A percentile compares a stretch with the other conserved stretches of the same genome.
Conservation (phyloP, 2,888 invertebrate genomes). For the Drosophila seclusa region DNA sequence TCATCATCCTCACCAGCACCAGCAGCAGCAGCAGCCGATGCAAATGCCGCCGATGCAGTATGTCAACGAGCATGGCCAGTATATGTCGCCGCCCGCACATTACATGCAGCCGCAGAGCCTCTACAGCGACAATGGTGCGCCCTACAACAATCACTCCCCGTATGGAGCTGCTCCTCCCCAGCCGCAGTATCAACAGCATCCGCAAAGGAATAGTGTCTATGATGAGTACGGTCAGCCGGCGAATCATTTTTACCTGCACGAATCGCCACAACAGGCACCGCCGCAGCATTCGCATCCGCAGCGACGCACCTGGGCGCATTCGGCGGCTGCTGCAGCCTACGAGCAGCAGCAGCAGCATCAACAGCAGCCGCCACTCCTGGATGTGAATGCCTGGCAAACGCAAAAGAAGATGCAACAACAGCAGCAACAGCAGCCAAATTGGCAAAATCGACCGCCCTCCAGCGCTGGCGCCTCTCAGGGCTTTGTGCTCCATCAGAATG, state of each 20-base stretch:
- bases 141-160: constrained; percentile 77
- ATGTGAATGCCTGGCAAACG: constrained; percentile 84
- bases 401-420: constrained; percentile 76
- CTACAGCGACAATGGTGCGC: constrained; percentile 85
- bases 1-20: constrained; percentile 65
- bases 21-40: constrained; percentile 60
- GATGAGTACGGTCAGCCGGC: constrained; percentile 85
- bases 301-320: constrained; percentile 89
- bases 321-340: constrained; percentile 83
- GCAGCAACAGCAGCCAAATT: constrained; percentile 66
- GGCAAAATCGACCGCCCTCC: constrained; percentile 74
- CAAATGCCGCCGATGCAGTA: constrained; percentile 83
- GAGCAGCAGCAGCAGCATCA: constrained; percentile 80
- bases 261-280: constrained; percentile 85
- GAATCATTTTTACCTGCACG: constrained; percentile 91
- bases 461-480: constrained; percentile 79
- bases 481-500: constrained; percentile 90
- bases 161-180: constrained; percentile 85
- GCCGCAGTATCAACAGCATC: constrained; percentile 81
- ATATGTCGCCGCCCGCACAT: constrained; percentile 81
- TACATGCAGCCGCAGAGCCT: constrained; percentile 77
- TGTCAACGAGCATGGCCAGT: constrained; percentile 84
- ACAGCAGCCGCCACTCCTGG: constrained; percentile 82
- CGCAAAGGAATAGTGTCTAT: constrained; percentile 86
- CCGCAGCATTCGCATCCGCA: constrained; percentile 83